Base-by-base conservation (phyloP, 1,140 invertebrate genomes). In the Diploscapter pachys region DNA sequence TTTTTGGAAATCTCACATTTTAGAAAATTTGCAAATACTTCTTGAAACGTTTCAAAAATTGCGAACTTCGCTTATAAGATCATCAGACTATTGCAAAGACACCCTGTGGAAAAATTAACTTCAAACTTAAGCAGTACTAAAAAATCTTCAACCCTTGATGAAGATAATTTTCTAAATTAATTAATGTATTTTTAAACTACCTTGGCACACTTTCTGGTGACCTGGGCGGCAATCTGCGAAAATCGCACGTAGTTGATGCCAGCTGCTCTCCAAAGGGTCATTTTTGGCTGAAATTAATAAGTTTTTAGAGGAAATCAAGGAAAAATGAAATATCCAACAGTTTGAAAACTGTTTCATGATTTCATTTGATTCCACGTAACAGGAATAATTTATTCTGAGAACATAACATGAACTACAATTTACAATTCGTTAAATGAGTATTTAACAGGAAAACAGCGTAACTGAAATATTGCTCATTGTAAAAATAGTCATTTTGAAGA, bases 161-260 rank as follows among this genome's bases (percentile, higher is more conserved):
- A 31, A 31, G 31, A 31, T 31, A 31, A 31, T 31, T 31, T 31
- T 31, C 48, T 66, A 49, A 48, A 6, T 13, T 61, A 13, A 3
- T 52, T 9, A 49, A 57, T 3, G 52, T 9, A 31, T 0, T 66
- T 59, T 13, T 5, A 11, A 57, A 9, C 49, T 56, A 73, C 73
- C 75, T 80, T 80, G 49, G 68, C 31, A 55, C 73, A 80, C 51
- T 75, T 63, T 13, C 79, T 54, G 67, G 69, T 61, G 13, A 80
- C 78, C 49, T 80, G 72, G 31, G 79, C 78, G 9, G 79, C 79
- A 49, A 80, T 65, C 64, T 80, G 79, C 9, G 79, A 80, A 49
- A 73, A 80, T 13, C 78, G 68, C 4, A 80, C 78, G 62, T 80
- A 80, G 65, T 80, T 80, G 50, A 80, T 73, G 51, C 79, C 79